phyloP scores from a whole-genome alignment of 37 sponge, comb jelly and placozoan species.

The Eunapius fragilis region DNA sequence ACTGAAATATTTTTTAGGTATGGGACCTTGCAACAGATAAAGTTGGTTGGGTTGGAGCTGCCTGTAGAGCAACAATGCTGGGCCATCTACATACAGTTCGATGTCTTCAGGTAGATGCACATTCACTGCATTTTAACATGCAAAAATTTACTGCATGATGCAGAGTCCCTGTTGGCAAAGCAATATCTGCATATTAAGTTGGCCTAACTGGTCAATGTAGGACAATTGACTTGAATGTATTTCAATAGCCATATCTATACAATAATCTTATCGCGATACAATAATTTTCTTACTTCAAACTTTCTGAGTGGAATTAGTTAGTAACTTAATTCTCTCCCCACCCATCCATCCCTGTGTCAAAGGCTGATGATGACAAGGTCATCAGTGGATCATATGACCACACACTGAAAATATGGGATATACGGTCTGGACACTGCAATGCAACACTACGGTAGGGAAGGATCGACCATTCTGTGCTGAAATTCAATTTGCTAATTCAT shows the following conservation, averaged over 20 bases:
- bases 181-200: too few relatives aligned
- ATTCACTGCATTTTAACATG: too few relatives aligned
- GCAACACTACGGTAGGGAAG: not conserved
- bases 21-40: conserved; percentile 91
- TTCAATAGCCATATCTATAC: too few relatives aligned
- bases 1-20: conserved; percentile 52
- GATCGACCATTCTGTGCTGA: too few relatives aligned
- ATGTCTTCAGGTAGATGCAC: conserved; percentile 78
- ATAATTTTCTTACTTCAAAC: too few relatives aligned
- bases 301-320: too few relatives aligned
- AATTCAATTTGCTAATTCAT: too few relatives aligned
- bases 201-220: not conserved
- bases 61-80: conserved; percentile 92
- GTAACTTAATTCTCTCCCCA: not conserved
- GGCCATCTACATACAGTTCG: conserved; percentile 97
- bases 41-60: conserved; percentile 80
- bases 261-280: too few relatives aligned
- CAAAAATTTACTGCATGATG: too few relatives aligned
- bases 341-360: too few relatives aligned
- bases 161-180: too few relatives aligned
- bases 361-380: conserved; percentile 86
- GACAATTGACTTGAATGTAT: too few relatives aligned
- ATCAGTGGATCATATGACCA: conserved; percentile 98
- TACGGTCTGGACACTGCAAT: conserved; percentile 79
- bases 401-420: conserved; percentile 93